A percentile compares a stretch with the other conserved stretches of the same genome.
Evolutionary conservation across 2,113 vertebrate species (phyloP).

Genomic region (Psophia crepitans): DNA sequence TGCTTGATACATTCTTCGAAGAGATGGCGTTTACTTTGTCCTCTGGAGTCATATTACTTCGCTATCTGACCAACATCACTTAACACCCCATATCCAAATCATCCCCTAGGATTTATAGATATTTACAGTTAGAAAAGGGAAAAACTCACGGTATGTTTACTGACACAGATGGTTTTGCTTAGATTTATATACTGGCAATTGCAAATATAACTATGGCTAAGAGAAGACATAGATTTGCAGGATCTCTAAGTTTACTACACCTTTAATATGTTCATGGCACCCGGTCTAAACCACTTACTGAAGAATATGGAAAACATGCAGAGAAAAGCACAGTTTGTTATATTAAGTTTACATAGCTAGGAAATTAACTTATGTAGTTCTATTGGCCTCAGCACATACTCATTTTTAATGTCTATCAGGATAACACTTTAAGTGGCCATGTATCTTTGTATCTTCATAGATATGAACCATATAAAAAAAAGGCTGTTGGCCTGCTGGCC

Average conservation of each 20-base stretch:
- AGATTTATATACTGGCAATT: neutral
- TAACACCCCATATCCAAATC: neutral
- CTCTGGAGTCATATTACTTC: neutral
- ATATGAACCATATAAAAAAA: neutral
- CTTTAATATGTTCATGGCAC: neutral
- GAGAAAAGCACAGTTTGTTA: neutral
- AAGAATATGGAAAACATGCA: neutral
- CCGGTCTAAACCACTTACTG: neutral
- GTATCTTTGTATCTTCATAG: neutral
- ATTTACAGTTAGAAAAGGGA: neutral
- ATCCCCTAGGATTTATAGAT: neutral
- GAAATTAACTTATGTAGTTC: neutral
- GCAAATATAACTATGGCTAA: neutral
- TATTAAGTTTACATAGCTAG: neutral
- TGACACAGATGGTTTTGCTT: neutral
- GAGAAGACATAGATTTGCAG: neutral
- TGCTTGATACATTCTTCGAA: neutral
- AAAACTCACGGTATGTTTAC: neutral
- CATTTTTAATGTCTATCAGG: neutral
- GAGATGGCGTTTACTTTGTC: neutral
- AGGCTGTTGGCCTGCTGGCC: neutral
- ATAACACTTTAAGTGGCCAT: neutral
- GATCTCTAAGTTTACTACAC: neutral
- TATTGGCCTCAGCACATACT: neutral
- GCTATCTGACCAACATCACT: neutral